phyloP scores from a whole-genome alignment of 2,113 vertebrate genomes.

The Brienomyrus brachyistius region DNA sequence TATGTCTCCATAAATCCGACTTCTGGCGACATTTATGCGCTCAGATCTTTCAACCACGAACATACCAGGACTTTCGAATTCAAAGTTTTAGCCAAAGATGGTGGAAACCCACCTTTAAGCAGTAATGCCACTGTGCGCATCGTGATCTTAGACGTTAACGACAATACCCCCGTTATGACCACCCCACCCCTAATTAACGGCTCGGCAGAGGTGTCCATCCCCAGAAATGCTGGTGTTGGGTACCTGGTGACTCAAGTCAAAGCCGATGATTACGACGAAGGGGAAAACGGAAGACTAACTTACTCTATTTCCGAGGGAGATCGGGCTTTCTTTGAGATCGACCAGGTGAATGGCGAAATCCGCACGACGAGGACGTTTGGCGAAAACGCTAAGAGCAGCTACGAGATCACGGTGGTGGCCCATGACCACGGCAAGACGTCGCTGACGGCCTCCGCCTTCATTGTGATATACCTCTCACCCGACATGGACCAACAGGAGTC shows the following conservation, averaged over 20 bases:
- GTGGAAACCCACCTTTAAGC: conserved; percentile 83
- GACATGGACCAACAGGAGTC: conserved; percentile 86
- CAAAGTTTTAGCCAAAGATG: conserved; percentile 87
- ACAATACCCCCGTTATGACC: conserved; percentile 91
- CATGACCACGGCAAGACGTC: conserved; percentile 91
- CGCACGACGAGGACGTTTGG: conserved; percentile 86
- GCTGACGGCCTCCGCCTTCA: conserved; percentile 85
- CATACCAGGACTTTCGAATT: conserved; percentile 96
- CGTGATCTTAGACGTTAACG: conserved; percentile 87
- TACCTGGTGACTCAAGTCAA: conserved; percentile 89
- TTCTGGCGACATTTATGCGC: conserved; percentile 89
- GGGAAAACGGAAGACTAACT: conserved; percentile 89
- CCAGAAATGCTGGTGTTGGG: conserved; percentile 80
- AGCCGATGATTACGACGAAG: conserved; percentile 93
- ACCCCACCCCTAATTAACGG: conserved; percentile 88
- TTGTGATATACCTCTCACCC: conserved; percentile 86
- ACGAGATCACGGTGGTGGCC: conserved; percentile 91
- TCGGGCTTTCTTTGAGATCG: conserved; percentile 88
- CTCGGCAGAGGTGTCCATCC: conserved; percentile 88
- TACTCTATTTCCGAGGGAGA: conserved; percentile 94
- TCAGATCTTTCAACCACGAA: conserved; percentile 93
- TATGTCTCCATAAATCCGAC: conserved; percentile 96
- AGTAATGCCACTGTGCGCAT: conserved; percentile 89
- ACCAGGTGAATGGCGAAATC: conserved; percentile 88
- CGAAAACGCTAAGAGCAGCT: conserved; percentile 79